Percentiles rank a stretch among this genome's conserved stretches.
phyloP scores from a whole-genome alignment of 2,113 vertebrate genomes.

The Brachyhypopomus occidentalis region DNA sequence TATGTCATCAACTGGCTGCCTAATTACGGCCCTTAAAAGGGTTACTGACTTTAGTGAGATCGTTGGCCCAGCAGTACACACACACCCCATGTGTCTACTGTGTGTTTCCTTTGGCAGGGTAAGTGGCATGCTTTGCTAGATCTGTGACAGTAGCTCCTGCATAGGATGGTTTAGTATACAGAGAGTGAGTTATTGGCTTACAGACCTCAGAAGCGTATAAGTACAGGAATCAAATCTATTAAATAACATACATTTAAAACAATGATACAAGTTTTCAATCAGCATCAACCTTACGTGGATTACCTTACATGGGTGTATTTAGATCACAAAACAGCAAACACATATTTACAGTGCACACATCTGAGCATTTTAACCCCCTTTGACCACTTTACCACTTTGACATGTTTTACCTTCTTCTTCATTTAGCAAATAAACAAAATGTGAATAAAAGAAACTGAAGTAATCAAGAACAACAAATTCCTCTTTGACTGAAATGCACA shows the following conservation, averaged over 20 bases:
- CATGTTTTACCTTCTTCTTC: conserved; percentile 46
- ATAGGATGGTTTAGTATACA: neutral
- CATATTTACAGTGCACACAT: neutral
- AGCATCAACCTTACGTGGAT: neutral
- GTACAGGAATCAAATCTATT: neutral
- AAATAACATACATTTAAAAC: neutral
- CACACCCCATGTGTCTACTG: neutral
- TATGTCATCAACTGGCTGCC: conserved; percentile 20
- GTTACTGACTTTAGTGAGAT: conserved; percentile 31
- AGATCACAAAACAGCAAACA: conserved; percentile 11
- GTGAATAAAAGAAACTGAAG: conserved; percentile 22
- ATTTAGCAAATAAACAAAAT: conserved; percentile 5
- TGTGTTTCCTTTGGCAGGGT: conserved; percentile 15
- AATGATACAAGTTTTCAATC: neutral
- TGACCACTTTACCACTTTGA: conserved; percentile 66
- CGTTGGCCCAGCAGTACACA: neutral
- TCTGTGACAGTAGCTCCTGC: neutral
- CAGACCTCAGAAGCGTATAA: neutral
- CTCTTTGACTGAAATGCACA: conserved; percentile 14
- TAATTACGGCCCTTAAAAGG: conserved; percentile 30
- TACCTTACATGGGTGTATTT: neutral
- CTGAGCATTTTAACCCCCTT: conserved; percentile 42
- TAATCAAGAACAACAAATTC: conserved; percentile 23
- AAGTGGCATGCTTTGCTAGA: neutral
- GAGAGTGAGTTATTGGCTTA: neutral